A percentile compares a stretch with the other conserved stretches of the same genome.
phyloP scores from a whole-genome alignment of 2,797 vertebrate species.

The Coendou prehensilis region DNA sequence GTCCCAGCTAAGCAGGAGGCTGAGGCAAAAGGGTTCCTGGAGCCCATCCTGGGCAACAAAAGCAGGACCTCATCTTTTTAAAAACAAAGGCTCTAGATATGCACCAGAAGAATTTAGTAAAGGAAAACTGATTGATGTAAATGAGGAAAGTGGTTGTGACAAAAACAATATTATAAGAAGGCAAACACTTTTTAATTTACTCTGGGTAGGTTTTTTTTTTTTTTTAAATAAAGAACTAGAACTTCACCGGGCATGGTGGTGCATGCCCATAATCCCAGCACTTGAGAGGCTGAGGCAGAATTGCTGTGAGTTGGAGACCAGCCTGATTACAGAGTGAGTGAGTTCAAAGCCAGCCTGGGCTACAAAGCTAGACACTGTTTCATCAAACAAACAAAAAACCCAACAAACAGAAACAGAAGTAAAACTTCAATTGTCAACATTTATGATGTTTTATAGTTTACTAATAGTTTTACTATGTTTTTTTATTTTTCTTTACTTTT shows the following conservation, averaged over 20 bases:
- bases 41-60: not conserved
- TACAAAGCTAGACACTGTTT: not conserved
- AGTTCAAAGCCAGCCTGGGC: not conserved
- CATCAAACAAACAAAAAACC: not conserved
- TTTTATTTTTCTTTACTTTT: slow-evolving; percentile 40
- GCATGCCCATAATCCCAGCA: not conserved
- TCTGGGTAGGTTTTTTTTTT: not conserved
- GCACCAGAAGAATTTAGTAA: not conserved
- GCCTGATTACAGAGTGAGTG: not conserved
- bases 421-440: slow-evolving; percentile 26
- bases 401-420: not conserved
- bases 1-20: not conserved
- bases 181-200: not conserved
- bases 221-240: not conserved
- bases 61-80: not conserved
- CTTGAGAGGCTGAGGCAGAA: not conserved
- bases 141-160: not conserved
- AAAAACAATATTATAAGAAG: not conserved
- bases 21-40: not conserved
- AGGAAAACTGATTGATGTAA: slow-evolving; percentile 29
- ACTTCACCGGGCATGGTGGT: not conserved
- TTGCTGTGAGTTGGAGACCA: not conserved
- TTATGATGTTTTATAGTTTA: not conserved
- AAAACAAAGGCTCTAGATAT: not conserved
- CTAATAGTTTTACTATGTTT: not conserved